A percentile compares a stretch with the other conserved stretches of the same genome.
Conservation (phyloP, 2,113 vertebrate species). For the Campylorhamphus procurvoides region DNA sequence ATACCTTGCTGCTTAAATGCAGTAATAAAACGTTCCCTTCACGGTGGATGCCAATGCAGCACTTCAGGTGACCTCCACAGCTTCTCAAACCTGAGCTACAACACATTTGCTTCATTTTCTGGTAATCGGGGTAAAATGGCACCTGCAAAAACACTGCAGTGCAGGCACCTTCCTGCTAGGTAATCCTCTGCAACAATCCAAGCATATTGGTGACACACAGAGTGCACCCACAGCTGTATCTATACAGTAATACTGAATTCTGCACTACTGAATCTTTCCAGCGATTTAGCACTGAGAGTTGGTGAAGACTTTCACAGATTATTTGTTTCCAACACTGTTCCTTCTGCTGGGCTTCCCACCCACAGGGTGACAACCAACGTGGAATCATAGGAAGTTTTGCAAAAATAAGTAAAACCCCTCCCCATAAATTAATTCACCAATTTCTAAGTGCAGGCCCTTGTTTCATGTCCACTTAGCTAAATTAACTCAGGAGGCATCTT, state of each 20-base stretch:
- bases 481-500: neutral
- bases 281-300: neutral
- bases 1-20: neutral
- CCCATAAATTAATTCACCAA: neutral
- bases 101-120: neutral
- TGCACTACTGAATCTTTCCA: neutral
- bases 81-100: slow-evolving; percentile 2
- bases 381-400: neutral
- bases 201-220: neutral
- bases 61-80: neutral
- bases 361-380: neutral
- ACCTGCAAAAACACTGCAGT: slow-evolving; percentile 3
- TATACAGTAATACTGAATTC: neutral
- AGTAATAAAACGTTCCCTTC: neutral
- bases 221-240: neutral
- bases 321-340: neutral
- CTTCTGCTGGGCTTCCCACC: neutral
- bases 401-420: neutral
- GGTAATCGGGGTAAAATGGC: neutral
- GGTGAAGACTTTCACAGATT: neutral
- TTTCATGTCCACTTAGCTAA: neutral
- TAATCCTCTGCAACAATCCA: neutral
- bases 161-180: neutral
- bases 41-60: neutral
- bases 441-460: neutral